Conservation (phyloP, 2,113 vertebrate genomes). For the Lamprotornis superbus region DNA sequence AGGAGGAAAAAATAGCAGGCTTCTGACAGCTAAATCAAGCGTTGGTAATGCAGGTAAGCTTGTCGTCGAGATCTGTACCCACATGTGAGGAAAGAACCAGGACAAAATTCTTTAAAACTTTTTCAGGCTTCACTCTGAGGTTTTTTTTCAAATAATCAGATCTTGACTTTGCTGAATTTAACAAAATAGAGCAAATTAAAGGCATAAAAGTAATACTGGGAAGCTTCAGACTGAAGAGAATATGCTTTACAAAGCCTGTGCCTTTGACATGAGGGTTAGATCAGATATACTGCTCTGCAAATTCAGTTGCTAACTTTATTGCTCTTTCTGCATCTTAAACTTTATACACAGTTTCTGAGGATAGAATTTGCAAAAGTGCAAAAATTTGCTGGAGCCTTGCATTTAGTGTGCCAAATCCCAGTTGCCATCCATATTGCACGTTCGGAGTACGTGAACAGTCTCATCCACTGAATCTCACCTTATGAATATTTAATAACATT, state of each 20-base stretch:
- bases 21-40: constrained; percentile 18
- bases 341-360: neutral
- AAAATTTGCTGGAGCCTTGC: neutral
- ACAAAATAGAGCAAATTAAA: neutral
- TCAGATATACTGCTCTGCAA: neutral
- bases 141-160: neutral
- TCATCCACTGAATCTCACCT: neutral
- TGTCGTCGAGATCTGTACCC: neutral
- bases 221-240: neutral
- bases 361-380: neutral
- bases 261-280: constrained; percentile 12
- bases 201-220: neutral
- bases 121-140: neutral
- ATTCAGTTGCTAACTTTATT: neutral
- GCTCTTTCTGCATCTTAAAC: neutral
- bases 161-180: neutral
- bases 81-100: neutral
- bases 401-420: neutral
- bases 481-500: constrained; percentile 28
- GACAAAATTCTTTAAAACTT: neutral
- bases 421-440: neutral
- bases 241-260: neutral
- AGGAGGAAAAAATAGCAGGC: neutral
- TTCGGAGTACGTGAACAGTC: neutral
- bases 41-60: constrained; percentile 17